phyloP scores from a whole-genome alignment of 1,140 invertebrate species.

The Drosophila setifemur region DNA sequence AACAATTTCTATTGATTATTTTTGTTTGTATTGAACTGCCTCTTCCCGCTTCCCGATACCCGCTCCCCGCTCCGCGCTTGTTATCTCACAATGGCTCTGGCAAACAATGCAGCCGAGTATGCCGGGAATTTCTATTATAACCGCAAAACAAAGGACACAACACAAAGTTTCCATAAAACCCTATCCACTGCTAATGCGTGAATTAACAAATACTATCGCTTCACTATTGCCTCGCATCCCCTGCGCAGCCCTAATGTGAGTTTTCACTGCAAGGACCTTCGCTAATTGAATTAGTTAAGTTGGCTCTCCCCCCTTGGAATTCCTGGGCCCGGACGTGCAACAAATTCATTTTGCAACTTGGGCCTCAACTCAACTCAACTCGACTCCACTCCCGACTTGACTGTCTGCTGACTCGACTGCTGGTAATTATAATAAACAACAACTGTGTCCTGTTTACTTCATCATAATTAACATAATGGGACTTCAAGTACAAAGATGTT shows the following conservation, averaged over 20 bases:
- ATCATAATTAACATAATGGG: constrained; percentile 81
- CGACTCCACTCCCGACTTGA: not conserved
- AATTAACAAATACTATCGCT: constrained; percentile 17
- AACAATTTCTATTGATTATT: constrained; percentile 77
- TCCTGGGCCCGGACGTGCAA: constrained; percentile 38
- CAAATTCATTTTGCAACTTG: constrained; percentile 66
- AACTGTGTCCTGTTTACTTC: constrained; percentile 80
- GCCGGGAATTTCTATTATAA: constrained; percentile 56
- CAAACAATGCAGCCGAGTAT: constrained; percentile 56
- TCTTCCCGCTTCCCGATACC: no score
- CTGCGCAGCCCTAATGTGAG: not conserved
- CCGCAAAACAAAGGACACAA: constrained; percentile 53
- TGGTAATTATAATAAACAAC: constrained; percentile 81
- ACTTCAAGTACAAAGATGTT: constrained; percentile 80
- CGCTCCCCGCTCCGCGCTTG: no score
- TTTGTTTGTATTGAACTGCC: constrained; percentile 59
- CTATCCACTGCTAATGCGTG: constrained; percentile 35
- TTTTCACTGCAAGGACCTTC: constrained; percentile 4
- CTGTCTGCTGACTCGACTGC: constrained; percentile 58
- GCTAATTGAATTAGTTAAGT: constrained; percentile 56
- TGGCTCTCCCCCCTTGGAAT: not conserved
- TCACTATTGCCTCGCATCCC: not conserved
- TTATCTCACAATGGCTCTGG: no score
- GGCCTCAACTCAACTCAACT: constrained; percentile 20
- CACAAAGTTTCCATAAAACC: constrained; percentile 46